Conservation (phyloP, 2,797 vertebrate genomes). For the Lithobates pipiens region DNA sequence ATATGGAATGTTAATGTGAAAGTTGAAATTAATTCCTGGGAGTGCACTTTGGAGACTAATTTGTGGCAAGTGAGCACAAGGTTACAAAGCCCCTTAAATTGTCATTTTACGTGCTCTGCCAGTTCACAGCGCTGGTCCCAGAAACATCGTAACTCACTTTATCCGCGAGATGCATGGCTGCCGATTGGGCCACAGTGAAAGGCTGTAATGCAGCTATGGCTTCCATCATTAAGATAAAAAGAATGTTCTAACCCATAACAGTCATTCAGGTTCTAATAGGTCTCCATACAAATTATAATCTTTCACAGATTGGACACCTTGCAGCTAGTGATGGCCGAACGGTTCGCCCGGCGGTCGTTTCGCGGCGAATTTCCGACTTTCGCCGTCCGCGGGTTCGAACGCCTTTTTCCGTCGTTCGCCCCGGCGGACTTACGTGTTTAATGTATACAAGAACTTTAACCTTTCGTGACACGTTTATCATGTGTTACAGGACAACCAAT, state of each 20-base stretch:
- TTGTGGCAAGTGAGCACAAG: slow-evolving; percentile 53
- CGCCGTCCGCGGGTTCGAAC: too few relatives aligned
- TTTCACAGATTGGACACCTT: not conserved
- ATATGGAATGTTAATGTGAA: slow-evolving; percentile 46
- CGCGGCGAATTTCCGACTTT: too few relatives aligned
- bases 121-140: slow-evolving; percentile 40
- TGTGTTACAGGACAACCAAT: too few relatives aligned
- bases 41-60: slow-evolving; percentile 56
- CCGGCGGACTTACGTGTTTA: too few relatives aligned
- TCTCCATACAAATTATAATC: not conserved
- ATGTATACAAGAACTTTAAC: too few relatives aligned
- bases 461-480: too few relatives aligned
- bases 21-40: slow-evolving; percentile 44
- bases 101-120: slow-evolving; percentile 47
- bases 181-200: not conserved
- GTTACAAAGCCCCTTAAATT: slow-evolving; percentile 55
- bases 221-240: not conserved
- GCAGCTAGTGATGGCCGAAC: too few relatives aligned
- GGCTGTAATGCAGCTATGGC: not conserved
- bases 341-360: too few relatives aligned
- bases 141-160: slow-evolving; percentile 43
- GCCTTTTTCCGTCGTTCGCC: too few relatives aligned
- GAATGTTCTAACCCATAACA: not conserved
- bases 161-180: not conserved
- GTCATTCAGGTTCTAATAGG: not conserved